phyloP scores from a whole-genome alignment of 2,888 invertebrate genomes.

The Cheilosia variabilis region DNA sequence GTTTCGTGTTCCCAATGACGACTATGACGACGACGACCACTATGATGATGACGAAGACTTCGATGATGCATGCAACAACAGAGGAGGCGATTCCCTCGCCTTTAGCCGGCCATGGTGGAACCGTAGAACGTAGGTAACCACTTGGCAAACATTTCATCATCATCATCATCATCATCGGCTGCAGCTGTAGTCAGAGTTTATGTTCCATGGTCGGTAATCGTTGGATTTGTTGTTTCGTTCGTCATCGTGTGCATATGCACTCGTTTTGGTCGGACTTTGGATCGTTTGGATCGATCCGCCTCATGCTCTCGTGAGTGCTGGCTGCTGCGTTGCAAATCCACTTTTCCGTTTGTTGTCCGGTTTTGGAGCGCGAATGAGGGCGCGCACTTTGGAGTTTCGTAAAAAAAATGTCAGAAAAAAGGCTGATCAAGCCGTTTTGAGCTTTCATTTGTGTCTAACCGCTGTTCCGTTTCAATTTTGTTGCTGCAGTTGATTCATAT shows the following conservation, averaged over 20 bases:
- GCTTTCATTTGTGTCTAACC: conserved; percentile 49
- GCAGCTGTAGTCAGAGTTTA: conserved; percentile 50
- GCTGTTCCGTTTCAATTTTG: conserved; percentile 37
- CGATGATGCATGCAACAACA: conserved; percentile 50
- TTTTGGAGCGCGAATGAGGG: conserved; percentile 63
- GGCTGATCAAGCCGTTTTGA: conserved; percentile 59
- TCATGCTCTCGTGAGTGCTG: background rate
- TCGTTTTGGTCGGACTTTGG: conserved; percentile 64
- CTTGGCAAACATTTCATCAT: conserved; percentile 74
- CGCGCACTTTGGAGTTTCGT: conserved; percentile 61
- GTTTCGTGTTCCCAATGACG: conserved; percentile 60
- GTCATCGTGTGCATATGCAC: conserved; percentile 52
- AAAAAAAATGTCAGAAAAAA: conserved; percentile 28
- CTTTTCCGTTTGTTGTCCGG: conserved; percentile 72
- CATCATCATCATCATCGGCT: conserved; percentile 40
- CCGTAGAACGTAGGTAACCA: conserved; percentile 57
- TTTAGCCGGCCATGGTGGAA: conserved; percentile 26
- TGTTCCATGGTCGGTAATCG: conserved; percentile 38
- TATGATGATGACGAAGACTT: conserved; percentile 55
- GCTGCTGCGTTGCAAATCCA: conserved; percentile 60
- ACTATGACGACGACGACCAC: conserved; percentile 35
- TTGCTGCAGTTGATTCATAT: conserved; percentile 27
- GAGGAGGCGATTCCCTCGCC: conserved; percentile 58
- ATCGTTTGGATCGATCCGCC: conserved; percentile 43
- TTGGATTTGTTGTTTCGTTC: conserved; percentile 42